Evolutionary conservation across 2,113 vertebrate species (phyloP).

Genomic region (Hemibates koningsi): DNA sequence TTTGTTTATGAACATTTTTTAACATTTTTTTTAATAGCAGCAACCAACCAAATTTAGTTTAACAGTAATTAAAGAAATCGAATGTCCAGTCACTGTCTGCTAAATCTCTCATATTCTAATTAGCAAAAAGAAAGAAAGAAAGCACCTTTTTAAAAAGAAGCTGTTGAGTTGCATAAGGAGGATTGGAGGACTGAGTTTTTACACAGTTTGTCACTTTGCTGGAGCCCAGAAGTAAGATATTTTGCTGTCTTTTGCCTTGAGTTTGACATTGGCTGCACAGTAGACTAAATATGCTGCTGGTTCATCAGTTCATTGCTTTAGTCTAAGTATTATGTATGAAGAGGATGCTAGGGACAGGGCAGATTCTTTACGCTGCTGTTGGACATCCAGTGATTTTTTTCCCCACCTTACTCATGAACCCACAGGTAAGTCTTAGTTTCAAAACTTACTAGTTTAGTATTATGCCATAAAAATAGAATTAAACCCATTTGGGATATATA

Average conservation of each 20-base stretch:
- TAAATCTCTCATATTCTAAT: background rate
- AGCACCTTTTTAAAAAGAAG: background rate
- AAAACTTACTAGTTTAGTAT: background rate
- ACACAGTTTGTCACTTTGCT: background rate
- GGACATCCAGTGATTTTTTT: background rate
- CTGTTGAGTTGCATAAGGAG: background rate
- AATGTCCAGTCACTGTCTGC: background rate
- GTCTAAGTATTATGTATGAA: background rate
- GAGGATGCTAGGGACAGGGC: background rate
- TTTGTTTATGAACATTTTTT: background rate
- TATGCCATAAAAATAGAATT: background rate
- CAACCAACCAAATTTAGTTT: background rate
- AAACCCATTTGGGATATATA: background rate
- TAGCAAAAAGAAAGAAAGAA: background rate
- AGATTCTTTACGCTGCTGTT: background rate
- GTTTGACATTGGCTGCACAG: background rate
- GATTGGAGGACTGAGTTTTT: background rate
- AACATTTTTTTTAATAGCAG: background rate
- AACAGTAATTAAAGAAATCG: background rate
- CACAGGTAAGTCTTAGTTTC: background rate
- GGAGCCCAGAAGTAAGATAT: too few relatives aligned
- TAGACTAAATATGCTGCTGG: background rate
- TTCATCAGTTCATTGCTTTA: background rate
- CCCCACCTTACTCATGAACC: background rate
- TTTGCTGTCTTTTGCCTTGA: too few relatives aligned